Conservation (phyloP, 2,888 invertebrate species). For the Pollenia amentaria region DNA sequence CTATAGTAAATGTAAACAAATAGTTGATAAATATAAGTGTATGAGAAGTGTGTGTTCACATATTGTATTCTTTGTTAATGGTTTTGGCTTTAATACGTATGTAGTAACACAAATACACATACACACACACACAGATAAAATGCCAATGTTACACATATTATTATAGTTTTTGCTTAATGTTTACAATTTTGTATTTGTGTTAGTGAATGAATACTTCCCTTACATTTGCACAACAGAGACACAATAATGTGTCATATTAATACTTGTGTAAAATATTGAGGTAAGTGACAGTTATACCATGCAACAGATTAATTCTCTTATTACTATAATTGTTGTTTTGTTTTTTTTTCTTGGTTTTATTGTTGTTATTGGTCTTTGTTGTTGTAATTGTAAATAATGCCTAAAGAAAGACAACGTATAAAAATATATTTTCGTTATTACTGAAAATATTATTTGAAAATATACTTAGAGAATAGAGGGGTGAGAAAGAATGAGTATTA, state of each 20-base stretch:
- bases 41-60: neutral
- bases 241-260: conserved; percentile 63
- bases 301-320: conserved; percentile 58
- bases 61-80: conserved; percentile 28
- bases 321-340: conserved; percentile 14
- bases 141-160: too few relatives aligned
- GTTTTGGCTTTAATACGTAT: conserved; percentile 43
- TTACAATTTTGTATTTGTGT: conserved; percentile 47
- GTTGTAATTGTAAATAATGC: conserved; percentile 10
- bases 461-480: neutral
- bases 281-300: conserved; percentile 55
- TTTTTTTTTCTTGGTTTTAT: conserved; percentile 26
- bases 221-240: neutral
- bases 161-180: conserved; percentile 41
- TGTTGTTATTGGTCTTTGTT: conserved; percentile 1
- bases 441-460: conserved; percentile 9
- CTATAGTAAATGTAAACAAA: neutral
- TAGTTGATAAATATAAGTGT: neutral
- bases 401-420: neutral
- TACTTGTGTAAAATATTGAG: conserved; percentile 48
- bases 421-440: neutral
- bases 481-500: too few relatives aligned
- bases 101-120: neutral
- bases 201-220: neutral
- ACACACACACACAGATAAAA: neutral